Percentiles rank a stretch among this genome's conserved stretches.
Conservation (phyloP, 2,797 vertebrate genomes). For the Silurus lanzhouensis region DNA sequence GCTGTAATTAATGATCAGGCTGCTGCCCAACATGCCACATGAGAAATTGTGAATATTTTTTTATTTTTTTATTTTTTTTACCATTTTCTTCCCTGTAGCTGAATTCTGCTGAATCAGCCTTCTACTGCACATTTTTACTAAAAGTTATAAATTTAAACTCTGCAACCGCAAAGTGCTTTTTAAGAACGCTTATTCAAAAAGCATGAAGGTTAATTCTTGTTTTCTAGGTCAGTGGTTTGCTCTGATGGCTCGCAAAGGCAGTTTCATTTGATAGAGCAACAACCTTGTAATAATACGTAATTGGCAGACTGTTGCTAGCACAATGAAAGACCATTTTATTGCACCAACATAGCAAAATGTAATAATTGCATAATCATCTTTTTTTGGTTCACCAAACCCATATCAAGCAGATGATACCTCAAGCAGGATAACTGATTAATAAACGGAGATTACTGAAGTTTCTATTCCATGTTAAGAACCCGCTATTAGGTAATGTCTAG, state of each 20-base stretch:
- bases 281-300: slow-evolving; percentile 43
- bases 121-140: slow-evolving; percentile 13
- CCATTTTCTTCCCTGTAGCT: background rate
- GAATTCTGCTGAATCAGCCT: slow-evolving; percentile 33
- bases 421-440: slow-evolving; percentile 1
- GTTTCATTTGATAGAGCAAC: slow-evolving; percentile 35
- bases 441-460: background rate
- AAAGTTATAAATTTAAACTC: slow-evolving; percentile 12
- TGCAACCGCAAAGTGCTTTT: slow-evolving; percentile 31
- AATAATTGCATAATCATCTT: slow-evolving; percentile 14
- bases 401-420: slow-evolving; percentile 2
- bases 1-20: slow-evolving; percentile 65
- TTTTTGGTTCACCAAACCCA: background rate
- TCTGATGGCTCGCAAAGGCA: slow-evolving; percentile 26
- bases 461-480: slow-evolving; percentile 17
- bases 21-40: slow-evolving; percentile 37
- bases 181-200: slow-evolving; percentile 31
- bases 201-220: slow-evolving; percentile 38
- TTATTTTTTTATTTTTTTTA: background rate
- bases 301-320: slow-evolving; percentile 14
- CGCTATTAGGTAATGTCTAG: slow-evolving; percentile 2
- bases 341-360: slow-evolving; percentile 4
- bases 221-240: slow-evolving; percentile 50
- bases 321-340: background rate
- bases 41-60: slow-evolving; percentile 29